phyloP scores from a whole-genome alignment of 1,140 invertebrate species.

The Aricia agestis region DNA sequence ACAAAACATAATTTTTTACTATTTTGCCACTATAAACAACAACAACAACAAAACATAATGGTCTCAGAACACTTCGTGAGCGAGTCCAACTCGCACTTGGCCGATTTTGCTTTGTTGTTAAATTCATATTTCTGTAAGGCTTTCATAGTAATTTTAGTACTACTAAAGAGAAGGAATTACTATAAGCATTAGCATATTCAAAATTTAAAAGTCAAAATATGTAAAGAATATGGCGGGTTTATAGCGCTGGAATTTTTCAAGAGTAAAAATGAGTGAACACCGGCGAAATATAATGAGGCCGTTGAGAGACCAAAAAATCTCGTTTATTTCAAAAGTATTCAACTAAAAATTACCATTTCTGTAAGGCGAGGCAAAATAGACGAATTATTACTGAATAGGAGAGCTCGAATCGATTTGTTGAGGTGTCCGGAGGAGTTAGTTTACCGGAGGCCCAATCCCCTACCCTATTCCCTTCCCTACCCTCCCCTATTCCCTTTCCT shows the following conservation, averaged over 20 bases:
- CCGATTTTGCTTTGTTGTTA: no score
- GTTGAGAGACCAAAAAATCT: neutral
- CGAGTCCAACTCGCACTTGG: no score
- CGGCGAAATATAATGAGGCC: neutral
- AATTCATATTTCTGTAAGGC: no score
- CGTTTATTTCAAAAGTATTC: slow-evolving; percentile 1
- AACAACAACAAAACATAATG: no score
- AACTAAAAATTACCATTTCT: slow-evolving; percentile 1
- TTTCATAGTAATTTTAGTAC: neutral
- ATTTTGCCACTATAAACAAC: no score
- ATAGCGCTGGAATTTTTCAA: slow-evolving; percentile 1
- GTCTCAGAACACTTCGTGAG: no score
- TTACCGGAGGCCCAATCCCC: no score
- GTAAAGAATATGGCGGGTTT: neutral
- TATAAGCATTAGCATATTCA: neutral
- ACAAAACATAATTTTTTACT: no score
- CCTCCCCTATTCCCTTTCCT: no score
- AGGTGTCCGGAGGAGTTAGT: neutral
- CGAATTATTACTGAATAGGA: neutral
- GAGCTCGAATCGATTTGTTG: neutral
- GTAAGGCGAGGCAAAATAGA: neutral
- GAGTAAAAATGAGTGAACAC: neutral
- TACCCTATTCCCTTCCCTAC: no score
- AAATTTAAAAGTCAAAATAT: neutral
- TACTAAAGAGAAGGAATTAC: neutral